Conservation (phyloP, 2,888 invertebrate genomes). For the Gortyna flavago region DNA sequence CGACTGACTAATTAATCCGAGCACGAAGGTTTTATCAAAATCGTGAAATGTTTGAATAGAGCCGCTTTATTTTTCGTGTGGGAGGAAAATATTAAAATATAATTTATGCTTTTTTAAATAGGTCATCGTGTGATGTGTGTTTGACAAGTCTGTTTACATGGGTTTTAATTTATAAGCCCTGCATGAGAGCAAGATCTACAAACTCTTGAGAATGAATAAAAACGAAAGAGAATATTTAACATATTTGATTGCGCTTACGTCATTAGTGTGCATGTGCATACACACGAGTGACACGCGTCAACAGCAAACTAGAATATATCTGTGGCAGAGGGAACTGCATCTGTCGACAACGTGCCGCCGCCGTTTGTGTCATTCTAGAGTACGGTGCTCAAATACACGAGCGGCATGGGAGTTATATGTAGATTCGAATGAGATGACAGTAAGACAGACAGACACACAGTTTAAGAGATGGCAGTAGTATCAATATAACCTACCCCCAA, state of each 20-base stretch:
- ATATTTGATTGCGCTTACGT: not conserved
- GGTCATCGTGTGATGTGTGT: slow-evolving; percentile 9
- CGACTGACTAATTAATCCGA: slow-evolving; percentile 46
- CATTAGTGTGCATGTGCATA: not conserved
- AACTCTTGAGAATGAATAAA: not conserved
- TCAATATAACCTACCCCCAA: not conserved
- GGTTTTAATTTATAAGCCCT: not conserved
- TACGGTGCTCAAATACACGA: no score
- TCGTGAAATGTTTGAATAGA: slow-evolving; percentile 16
- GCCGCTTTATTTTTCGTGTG: slow-evolving; percentile 8
- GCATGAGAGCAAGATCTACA: not conserved
- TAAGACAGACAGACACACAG: no score
- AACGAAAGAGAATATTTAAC: no score
- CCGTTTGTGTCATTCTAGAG: no score
- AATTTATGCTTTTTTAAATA: slow-evolving; percentile 16
- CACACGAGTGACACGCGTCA: no score
- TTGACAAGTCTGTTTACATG: not conserved
- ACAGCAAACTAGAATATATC: no score
- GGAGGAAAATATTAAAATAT: slow-evolving; percentile 17
- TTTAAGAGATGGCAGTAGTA: not conserved
- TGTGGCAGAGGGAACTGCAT: no score
- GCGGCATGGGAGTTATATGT: no score
- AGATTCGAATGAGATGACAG: no score
- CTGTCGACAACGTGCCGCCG: no score
- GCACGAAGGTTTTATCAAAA: slow-evolving; percentile 51